These are phyloP conservation scores for Drosophila watanabei DNA, from an alignment of 1,140 invertebrate genomes.

Conservation along the genomic window DNA sequence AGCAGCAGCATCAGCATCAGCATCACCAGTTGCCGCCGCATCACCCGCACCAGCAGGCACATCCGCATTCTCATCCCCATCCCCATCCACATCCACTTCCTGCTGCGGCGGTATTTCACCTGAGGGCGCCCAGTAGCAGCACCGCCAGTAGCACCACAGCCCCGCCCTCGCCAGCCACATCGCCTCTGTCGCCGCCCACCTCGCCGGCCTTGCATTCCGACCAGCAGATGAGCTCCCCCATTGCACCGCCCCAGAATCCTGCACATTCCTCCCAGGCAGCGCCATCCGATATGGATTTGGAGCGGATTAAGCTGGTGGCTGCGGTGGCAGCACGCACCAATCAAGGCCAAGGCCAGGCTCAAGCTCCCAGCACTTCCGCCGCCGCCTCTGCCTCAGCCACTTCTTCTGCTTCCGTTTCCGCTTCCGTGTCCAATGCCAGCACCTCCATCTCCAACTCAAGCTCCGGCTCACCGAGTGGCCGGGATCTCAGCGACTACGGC, in stretches of 20 bases:
- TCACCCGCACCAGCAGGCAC: conserved; percentile 40
- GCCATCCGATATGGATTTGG: conserved; percentile 77
- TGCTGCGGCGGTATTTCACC: conserved; percentile 58
- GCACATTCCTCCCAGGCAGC: conserved; percentile 47
- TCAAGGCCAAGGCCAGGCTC: conserved; percentile 23
- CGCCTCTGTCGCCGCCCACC: conserved; percentile 76
- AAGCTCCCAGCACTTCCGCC: conserved; percentile 47
- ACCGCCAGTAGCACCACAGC: conserved; percentile 40
- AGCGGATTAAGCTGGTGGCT: conserved; percentile 83
- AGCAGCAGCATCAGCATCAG: conserved; percentile 41
- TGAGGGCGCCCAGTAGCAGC: conserved; percentile 56
- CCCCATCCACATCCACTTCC: conserved; percentile 45
- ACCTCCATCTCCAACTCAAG: conserved; percentile 52
- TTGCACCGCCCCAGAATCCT: conserved; percentile 40
- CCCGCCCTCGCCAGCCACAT: conserved; percentile 78
- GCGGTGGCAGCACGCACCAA: conserved; percentile 67
- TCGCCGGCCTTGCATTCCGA: conserved; percentile 69
- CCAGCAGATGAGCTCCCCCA: conserved; percentile 52
- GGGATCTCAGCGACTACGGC: conserved; percentile 84
- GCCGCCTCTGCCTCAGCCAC: conserved; percentile 22
- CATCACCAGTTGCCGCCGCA: conserved; percentile 48
- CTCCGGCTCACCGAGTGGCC: conserved; percentile 61
- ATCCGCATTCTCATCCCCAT: conserved; percentile 34
- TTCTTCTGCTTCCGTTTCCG: conserved; percentile 10
- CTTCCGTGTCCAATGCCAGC: conserved; percentile 36